Conservation (phyloP, 2,113 vertebrate species). For the Heterotis niloticus region DNA sequence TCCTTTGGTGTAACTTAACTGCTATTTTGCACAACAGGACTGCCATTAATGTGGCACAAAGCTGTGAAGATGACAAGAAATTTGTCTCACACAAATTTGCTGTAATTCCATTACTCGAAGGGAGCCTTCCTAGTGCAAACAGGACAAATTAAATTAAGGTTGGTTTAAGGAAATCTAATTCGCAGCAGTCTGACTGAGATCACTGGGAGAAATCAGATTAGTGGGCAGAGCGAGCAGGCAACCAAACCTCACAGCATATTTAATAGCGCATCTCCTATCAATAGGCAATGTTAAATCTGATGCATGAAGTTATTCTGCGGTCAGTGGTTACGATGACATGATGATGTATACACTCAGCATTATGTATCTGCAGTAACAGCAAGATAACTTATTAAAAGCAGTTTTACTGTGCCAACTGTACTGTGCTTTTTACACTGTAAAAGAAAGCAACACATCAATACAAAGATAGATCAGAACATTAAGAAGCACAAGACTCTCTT, state of each 20-base stretch:
- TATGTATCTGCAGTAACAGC: too few species aligned
- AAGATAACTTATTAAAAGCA: background rate
- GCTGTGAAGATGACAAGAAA: background rate
- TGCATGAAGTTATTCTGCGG: too few species aligned
- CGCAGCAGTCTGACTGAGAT: slow-evolving; percentile 8
- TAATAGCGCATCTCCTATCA: background rate
- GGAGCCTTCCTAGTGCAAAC: background rate
- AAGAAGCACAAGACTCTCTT: too few species aligned
- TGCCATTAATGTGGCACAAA: background rate
- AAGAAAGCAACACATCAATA: too few species aligned
- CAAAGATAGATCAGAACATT: too few species aligned
- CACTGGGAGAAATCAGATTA: slow-evolving; percentile 16
- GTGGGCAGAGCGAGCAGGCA: background rate
- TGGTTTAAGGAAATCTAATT: slow-evolving; percentile 20
- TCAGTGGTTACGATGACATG: too few species aligned
- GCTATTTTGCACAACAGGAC: background rate
- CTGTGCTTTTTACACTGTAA: too few species aligned
- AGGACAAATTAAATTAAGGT: slow-evolving; percentile 15
- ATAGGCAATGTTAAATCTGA: too few species aligned
- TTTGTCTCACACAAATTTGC: background rate
- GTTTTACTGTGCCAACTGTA: too few species aligned
- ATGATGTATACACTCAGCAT: too few species aligned
- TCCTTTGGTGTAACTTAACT: too few species aligned
- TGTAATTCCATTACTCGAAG: background rate
- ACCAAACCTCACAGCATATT: background rate